Base-by-base conservation (phyloP, 2,797 vertebrate species). In the Danio aesculapii region DNA sequence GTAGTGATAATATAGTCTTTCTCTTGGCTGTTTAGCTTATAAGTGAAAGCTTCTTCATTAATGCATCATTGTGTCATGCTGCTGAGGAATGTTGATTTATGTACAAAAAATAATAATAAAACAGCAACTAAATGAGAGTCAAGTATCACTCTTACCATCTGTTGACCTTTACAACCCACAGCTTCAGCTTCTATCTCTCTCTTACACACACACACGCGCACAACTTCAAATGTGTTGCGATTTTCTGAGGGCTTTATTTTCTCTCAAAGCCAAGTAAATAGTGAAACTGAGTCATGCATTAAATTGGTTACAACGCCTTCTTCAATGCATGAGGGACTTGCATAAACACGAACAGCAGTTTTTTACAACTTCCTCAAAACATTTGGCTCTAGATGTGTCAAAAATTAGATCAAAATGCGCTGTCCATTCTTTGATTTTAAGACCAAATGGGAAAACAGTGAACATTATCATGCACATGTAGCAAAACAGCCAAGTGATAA, bases 231-330 rank as follows among this genome's bases (percentile, higher is more conserved):
- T 59, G 49, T 41, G 69, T 69, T 47, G 53, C 58, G 46, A 62
- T 61, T 78, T 75, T 83, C 62, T n/a, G 72, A 72, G 61, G 76
- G 41, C 67, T 49, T 76, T 82, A 55, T 75, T 47, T 77, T 62
- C 39, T 52, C 21, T 63, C 58, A 69, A 75, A 72, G 21, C 47
- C 53, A 67, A 70, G 59, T 75, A 50, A 76, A 68, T 46, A 41
- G 58, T 59, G 53, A 76, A 75, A 79, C 11, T 10, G 82, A 85
- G 62, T 80, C 63, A 64, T 62, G 46, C 76, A 62, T 77, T 74
- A 84, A 82, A 85, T 75, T 77, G 77, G 64, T 77, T 74, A 47
- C 69, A 74, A 70, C 17, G 10, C 63, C 59, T 68, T 74, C 68
- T 52, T 16, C 64, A 73, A 61, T 12, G 16, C 69, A 53, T 78